Evolutionary conservation across 2,113 vertebrate species (phyloP), one percentile per base, ranked within the genome.

Genomic region (Herpetotheres cachinnans): DNA sequence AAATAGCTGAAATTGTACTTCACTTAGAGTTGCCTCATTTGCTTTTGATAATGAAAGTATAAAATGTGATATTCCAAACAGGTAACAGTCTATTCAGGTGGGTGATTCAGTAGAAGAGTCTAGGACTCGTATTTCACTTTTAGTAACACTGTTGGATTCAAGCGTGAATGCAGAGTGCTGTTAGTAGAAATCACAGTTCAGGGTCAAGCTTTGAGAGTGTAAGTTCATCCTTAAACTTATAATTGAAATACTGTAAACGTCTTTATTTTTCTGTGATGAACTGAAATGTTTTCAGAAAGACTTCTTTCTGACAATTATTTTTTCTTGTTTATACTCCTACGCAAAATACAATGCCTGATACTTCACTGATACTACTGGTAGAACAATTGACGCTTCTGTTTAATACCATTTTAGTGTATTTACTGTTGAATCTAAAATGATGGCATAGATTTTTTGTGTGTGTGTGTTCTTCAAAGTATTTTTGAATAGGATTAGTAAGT

Each of bases 1-100:
- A 56, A 95, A 67, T 58, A 95, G 80, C 91, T 95, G 90, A 90
- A 93, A 78, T 72, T 44, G 30, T 71, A 27, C 87, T 94, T 89
- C 79, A 56, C 42, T 77, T 89, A 7, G 58, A 59, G 26, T 79
- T 86, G 81, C 72, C 20, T 56, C 82, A 72, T 95, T 96, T 65
- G 38, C 67, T 81, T 93, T 83, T 95, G 80, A 49, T 66, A 40
- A 78, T 81, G 78, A 16, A 93, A 40, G n/a, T 59, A 16, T 42
- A 50, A 88, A 93, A 93, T 61, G 76, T 69, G 40, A 27, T 83
- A 18, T 50, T 87, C 38, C 52, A 50, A 15, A 34, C 65, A 84
- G 40, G 70, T 72, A 91, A 18, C 81, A 32, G n/a, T 18, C 58
- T 69, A 0, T 58, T 50, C 54, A 74, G 82, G 29, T 42, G 79